These are phyloP conservation scores for Sycophaga agraensis DNA, from an alignment of 1,140 invertebrate genomes.

Conservation along the genomic window DNA sequence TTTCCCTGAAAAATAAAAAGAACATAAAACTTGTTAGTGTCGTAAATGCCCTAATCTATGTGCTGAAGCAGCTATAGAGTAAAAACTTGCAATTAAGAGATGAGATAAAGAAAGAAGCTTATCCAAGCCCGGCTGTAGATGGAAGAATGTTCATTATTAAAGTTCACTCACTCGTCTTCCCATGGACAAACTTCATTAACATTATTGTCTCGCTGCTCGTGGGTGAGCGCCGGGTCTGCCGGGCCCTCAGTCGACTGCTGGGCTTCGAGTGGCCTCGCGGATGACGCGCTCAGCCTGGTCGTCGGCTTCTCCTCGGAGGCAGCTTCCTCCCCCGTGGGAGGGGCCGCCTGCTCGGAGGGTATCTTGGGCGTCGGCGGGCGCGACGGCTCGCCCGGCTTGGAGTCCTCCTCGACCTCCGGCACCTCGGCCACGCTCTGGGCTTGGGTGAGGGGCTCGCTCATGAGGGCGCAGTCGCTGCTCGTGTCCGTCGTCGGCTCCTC, in stretches of 20 bases:
- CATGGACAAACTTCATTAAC: conserved; percentile 81
- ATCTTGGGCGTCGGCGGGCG: not conserved
- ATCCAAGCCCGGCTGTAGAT: too few relatives aligned
- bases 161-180: conserved; percentile 81
- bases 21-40: conserved; percentile 39
- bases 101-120: too few relatives aligned
- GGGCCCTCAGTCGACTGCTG: conserved; percentile 28
- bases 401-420: not conserved
- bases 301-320: conserved; percentile 49
- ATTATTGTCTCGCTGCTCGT: conserved; percentile 61
- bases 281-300: too few relatives aligned
- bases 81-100: too few relatives aligned
- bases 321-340: conserved; percentile 26
- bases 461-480: conserved; percentile 28
- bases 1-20: conserved; percentile 69
- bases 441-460: conserved; percentile 26
- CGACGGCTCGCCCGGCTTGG: not conserved
- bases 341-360: not conserved
- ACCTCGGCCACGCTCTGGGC: conserved; percentile 7
- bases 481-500: conserved; percentile 38
- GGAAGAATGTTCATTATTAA: too few relatives aligned
- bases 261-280: conserved; percentile 44
- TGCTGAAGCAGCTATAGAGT: too few relatives aligned
- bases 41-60: too few relatives aligned
- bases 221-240: conserved; percentile 32